Base-by-base conservation (phyloP, 2,888 invertebrate genomes). In the Ernsta delagoae region DNA sequence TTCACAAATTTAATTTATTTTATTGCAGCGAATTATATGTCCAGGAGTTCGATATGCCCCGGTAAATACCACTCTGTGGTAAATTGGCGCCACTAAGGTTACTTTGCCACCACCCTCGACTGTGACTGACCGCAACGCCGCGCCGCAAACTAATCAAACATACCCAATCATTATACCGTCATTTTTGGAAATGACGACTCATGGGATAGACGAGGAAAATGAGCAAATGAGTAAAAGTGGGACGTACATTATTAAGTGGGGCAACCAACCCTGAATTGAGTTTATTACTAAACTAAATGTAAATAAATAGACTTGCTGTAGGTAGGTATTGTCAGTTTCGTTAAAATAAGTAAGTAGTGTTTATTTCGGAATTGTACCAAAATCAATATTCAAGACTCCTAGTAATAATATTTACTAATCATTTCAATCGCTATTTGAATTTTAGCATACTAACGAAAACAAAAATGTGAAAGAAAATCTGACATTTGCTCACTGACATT, bases 71-170 rank as follows among this genome's bases (percentile, higher is more conserved):
- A 39, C 43, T 48, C 45, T 61, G 56, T 45, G 56, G 67, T 61
- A 48, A 56, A 79, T 81, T 79, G 90, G 91, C 92, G 92, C 92
- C 92, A 87, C 86, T 74, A 79, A 74, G 76, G 76, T 77, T 74
- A 76, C 72, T 71, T 72, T 79, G 60, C 43, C 61, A 80, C 82
- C 80, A 75, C 78, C 81, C 50, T 50, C 48, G 5, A 48, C 82
- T 79, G 78, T 76, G 75, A 78, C 79, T 76, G 82, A 88, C 91
- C 50, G 12, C 50, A 50, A 48, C n/a, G n/a, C n/a, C n/a, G n/a
- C 12, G 50, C 50, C 90, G 85, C 91, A 90, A 92, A 89, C 88
- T 90, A 91, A 92, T 92, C 92, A 90, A 85, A 85, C 50, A 50
- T 77, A 92, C 85, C 88, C 82, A 80, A 82, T 90, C 79, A 92